Evolutionary conservation across 64 coral and sea anemone genomes (phyloP), one percentile per base, ranked within the genome.

Genomic region (Platygyra sinensis): DNA sequence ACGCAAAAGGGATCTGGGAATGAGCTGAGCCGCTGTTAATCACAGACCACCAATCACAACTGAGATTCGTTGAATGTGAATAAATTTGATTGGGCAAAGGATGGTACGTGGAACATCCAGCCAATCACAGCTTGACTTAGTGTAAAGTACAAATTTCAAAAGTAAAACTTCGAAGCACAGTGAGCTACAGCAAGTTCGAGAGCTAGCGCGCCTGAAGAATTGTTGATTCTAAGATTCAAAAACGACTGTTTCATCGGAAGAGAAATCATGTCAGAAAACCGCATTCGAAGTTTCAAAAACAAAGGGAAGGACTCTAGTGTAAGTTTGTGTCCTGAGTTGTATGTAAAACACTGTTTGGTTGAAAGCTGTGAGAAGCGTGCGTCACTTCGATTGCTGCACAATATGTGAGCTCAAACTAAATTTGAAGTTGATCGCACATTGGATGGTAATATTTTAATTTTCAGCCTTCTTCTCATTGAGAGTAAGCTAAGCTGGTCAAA

Each of bases 261-360:
- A 57, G 54, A 57, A 55, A 87, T 17, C 62, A 92, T 92, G 90
- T 83, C 79, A 5, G 90, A 92, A 30, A 92, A 92, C 62, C 90
- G 90, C 67, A 32, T 92, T 51, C 59, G 65, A 32, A 71, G 73
- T 10, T 92, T 92, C 39, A 92, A 92, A 77, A 92, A 92, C 30
- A 86, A 72, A 52, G 90, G 90, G 30, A 92, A 92, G 77, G 90
- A 92, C 67, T 30, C 31, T 18, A 51, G 22, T 18, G 81, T 85
- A 85, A 85, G 81, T 85, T 51, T 71, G 62, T 11, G 25, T 0
- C 5, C n/a, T 33, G 24, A 30, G 18, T 39, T 67, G 27, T 65
- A 17, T 0, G 31, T 51, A 16, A 67, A 71, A 13, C 67, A 10
- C 24, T 30, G 9, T 42, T 22, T 13, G 17, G 32, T 83, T 81